phyloP scores from a whole-genome alignment of 2,888 invertebrate species.

The Apamea monoglypha region DNA sequence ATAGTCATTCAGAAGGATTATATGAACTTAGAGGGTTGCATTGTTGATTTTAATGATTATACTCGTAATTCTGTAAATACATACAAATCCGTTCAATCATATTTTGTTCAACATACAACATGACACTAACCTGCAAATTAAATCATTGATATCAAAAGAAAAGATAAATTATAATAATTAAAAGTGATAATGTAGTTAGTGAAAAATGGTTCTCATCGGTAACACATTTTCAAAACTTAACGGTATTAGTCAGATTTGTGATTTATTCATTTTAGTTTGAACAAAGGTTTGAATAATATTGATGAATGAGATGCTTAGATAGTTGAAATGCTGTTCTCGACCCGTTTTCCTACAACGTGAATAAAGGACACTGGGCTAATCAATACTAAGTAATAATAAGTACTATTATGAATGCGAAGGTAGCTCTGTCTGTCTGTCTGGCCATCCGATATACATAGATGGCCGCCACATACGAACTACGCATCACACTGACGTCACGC shows the following conservation, averaged over 20 bases:
- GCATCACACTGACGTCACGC: too few species aligned
- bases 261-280: slow-evolving; percentile 27
- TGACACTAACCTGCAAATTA: too few species aligned
- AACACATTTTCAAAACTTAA: slow-evolving; percentile 35
- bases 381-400: neutral
- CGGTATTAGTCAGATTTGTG: slow-evolving; percentile 23
- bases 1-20: too few species aligned
- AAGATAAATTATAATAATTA: neutral
- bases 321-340: neutral
- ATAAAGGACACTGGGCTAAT: neutral
- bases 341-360: neutral
- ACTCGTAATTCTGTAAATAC: too few species aligned
- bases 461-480: too few species aligned
- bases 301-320: neutral
- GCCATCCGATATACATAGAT: too few species aligned
- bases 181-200: neutral
- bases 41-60: too few species aligned
- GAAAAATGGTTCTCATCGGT: slow-evolving; percentile 23
- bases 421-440: neutral
- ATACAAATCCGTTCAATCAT: too few species aligned
- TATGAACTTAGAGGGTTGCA: too few species aligned
- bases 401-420: neutral
- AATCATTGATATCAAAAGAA: too few species aligned
- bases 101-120: too few species aligned
- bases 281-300: neutral